Evolutionary conservation across 1,140 invertebrate genomes (phyloP), one percentile per base, ranked within the genome.

Genomic region (Drosophila sulfurigaster): DNA sequence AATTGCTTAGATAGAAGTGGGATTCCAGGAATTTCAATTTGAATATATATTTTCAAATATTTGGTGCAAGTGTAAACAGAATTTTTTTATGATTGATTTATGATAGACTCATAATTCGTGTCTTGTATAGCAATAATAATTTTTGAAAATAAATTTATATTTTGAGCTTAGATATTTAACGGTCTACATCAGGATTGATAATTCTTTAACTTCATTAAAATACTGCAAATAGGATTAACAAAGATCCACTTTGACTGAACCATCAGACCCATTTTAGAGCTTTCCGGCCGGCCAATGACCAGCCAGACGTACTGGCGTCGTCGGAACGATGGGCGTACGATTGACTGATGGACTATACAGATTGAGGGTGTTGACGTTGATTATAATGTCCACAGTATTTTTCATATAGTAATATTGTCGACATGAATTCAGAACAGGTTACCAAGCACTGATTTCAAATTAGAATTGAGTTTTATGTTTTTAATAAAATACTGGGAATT

Each of bases 291-390:
- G 67, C 45, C 64, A 62, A 48, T 49, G 25, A 38, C 64, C 64
- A 74, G 80, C 77, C 74, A 87, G 83, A 87, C 83, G 25, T 15
- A 51, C 25, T 83, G 83, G 83, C 83, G 83, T 89, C 83, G 49
- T 56, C 38, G 66, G 69, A 88, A 63, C 79, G 51, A 85, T 86
- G 82, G 83, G 67, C 69, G 73, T 82, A 78, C 46, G 60, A 72
- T 62, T 58, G 54, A 49, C 38, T 35, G 45, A 58, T 49, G 32
- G 49, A 57, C 16, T 57, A 35, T 43, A 28, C 25, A 60, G 49
- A 68, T 57, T 41, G 54, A 16, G 46, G 56, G 43, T 57, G 28
- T 52, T 63, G 60, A 56, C 58, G 62, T 48, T 41, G 59, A 62
- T 62, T 28, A 28, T 58, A 41, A 7, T 45, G 8, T 25, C 43